Evolutionary conservation across 2,797 vertebrate species (phyloP), one percentile per base, ranked within the genome.

Genomic region (Setipinna tenuifilis): DNA sequence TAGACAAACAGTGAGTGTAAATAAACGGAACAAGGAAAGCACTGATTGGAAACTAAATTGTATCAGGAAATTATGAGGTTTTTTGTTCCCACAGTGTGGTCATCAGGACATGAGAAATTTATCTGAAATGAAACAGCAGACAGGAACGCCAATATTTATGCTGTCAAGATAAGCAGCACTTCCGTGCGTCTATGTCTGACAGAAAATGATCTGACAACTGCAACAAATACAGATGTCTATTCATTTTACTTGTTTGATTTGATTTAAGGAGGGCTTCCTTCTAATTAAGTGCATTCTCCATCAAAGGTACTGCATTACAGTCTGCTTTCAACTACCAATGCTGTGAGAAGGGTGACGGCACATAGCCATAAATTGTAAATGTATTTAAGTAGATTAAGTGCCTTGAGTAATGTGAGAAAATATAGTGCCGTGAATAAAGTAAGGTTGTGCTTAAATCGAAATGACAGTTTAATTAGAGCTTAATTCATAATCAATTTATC

Each of bases 1-100:
- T 31, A 17, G 31, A 44, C 71, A 44, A 16, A 89, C 88, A 83
- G 59, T 11, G 62, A 85, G 65, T 4, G 58, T 50, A 80, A 82
- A 84, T 83, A 88, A 91, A 87, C 85, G 88, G 2, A 82, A 81
- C 85, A 31, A 31, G 44, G 58, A 68, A n/a, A 9, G 35, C 17
- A 11, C 71, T 78, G 71, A 78, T 78, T 44, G 71, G 31, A 78
- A 31, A 78, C 71, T 31, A 78, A 44, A 78, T 78, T 17, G 50
- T 23, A 31, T 81, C 35, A 81, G 57, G 83, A n/a, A 35, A 58
- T 35, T 41, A 59, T 50, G 9, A n/a, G n/a, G n/a, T n/a, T 44
- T 41, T 81, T 41, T 35, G 6, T 61, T 59, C 80, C 58, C 71
- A 12, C 58, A 41, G 5, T 48, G 54, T 3, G n/a, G 71, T 81